Evolutionary conservation across 2,797 vertebrate genomes (phyloP).

Genomic region (Balearica regulorum): DNA sequence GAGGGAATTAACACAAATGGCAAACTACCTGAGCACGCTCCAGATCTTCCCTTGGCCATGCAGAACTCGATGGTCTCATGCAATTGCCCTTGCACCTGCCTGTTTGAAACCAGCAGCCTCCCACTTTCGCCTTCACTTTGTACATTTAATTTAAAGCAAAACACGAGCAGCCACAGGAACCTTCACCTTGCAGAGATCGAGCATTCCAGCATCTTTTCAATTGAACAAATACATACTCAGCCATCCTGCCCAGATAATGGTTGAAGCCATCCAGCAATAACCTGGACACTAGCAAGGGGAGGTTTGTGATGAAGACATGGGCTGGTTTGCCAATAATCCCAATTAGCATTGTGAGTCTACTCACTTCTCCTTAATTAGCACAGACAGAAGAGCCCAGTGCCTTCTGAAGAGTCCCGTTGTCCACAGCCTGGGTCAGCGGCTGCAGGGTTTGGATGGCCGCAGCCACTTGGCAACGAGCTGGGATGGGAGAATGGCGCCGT

Average conservation of each 20-base stretch:
- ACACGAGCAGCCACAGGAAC: not conserved
- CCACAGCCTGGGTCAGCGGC: accelerated
- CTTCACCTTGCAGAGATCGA: not conserved
- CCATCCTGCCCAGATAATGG: not conserved
- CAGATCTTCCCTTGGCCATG: not conserved
- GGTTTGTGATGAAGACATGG: not conserved
- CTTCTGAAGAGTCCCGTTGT: not conserved
- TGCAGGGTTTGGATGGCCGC: not conserved
- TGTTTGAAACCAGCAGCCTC: not conserved
- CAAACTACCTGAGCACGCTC: not conserved
- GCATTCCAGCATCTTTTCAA: not conserved
- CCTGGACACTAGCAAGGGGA: not conserved
- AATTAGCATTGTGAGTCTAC: not conserved
- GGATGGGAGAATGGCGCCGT: not conserved
- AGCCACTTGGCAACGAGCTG: not conserved
- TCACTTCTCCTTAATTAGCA: not conserved
- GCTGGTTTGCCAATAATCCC: not conserved
- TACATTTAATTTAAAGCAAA: not conserved
- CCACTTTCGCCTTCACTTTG: not conserved
- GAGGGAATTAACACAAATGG: not conserved
- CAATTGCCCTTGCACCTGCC: not conserved
- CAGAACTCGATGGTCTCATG: not conserved
- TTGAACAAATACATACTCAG: not conserved
- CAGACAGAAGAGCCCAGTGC: not conserved
- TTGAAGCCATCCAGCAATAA: not conserved